Percentiles rank a stretch among this genome's conserved stretches.
phyloP scores from a whole-genome alignment of 2,113 vertebrate genomes.

The Pteronura brasiliensis region DNA sequence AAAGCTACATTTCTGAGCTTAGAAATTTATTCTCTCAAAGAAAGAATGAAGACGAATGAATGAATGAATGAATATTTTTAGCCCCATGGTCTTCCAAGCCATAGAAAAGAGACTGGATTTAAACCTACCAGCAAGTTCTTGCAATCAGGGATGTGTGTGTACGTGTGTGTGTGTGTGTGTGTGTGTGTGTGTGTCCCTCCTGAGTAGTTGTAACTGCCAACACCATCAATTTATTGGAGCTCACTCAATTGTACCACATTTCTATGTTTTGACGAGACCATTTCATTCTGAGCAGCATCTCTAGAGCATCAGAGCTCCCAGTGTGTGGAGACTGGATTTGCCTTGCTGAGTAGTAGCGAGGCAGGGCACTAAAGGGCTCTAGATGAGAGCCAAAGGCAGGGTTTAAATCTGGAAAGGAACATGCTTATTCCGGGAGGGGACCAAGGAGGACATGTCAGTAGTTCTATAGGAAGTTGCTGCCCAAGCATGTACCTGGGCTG shows the following conservation, averaged over 20 bases:
- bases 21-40: not conserved
- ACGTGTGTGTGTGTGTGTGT: not conserved
- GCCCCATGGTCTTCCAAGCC: not conserved
- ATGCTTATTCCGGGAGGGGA: too few relatives aligned
- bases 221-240: not conserved
- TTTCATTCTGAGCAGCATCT: not conserved
- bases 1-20: not conserved
- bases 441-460: not conserved
- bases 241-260: not conserved
- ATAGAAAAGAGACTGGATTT: not conserved
- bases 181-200: not conserved
- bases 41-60: not conserved
- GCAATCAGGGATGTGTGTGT: not conserved
- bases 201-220: not conserved
- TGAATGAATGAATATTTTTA: not conserved
- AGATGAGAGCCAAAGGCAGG: not conserved
- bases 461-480: not conserved
- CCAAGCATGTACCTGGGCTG: not conserved
- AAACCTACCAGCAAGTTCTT: not conserved
- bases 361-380: not conserved
- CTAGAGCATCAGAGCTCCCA: not conserved
- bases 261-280: not conserved
- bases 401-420: not conserved
- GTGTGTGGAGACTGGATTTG: not conserved
- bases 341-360: not conserved